Percentiles rank a stretch among this genome's conserved stretches.
Evolutionary conservation across 1,140 invertebrate species (phyloP).

Genomic region (Popillia japonica): DNA sequence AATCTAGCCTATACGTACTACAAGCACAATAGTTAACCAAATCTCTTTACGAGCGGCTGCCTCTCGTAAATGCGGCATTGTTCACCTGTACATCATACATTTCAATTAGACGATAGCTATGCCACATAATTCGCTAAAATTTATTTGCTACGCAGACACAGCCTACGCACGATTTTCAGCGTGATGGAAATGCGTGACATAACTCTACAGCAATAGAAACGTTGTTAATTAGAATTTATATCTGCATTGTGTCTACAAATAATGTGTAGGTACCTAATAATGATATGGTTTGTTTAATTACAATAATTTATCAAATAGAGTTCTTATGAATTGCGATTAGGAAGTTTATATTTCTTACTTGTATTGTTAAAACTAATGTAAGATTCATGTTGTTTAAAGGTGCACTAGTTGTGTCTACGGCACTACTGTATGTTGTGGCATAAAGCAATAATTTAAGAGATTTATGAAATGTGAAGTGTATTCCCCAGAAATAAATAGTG

Average conservation of each 20-base stretch:
- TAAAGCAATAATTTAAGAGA: no score
- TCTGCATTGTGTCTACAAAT: not conserved
- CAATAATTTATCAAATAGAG: not conserved
- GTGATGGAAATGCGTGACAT: not conserved
- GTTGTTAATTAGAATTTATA: slow-evolving; percentile 4
- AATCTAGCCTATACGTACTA: no score
- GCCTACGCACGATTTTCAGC: not conserved
- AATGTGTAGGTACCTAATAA: not conserved
- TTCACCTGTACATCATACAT: not conserved
- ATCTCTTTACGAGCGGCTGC: not conserved
- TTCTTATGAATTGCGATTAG: no score
- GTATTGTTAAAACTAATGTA: no score
- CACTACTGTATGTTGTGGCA: no score
- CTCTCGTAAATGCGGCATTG: not conserved
- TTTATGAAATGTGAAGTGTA: no score
- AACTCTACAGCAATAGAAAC: not conserved
- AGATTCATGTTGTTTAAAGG: no score
- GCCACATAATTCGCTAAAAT: not conserved
- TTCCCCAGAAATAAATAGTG: no score
- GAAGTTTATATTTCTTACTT: no score
- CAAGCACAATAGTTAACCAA: not conserved
- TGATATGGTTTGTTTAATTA: not conserved
- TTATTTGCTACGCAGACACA: not conserved
- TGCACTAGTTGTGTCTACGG: no score
- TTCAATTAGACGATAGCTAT: not conserved